Evolutionary conservation across 1,140 invertebrate genomes (phyloP), one percentile per base, ranked within the genome.

Genomic region (Helicoverpa zea): DNA sequence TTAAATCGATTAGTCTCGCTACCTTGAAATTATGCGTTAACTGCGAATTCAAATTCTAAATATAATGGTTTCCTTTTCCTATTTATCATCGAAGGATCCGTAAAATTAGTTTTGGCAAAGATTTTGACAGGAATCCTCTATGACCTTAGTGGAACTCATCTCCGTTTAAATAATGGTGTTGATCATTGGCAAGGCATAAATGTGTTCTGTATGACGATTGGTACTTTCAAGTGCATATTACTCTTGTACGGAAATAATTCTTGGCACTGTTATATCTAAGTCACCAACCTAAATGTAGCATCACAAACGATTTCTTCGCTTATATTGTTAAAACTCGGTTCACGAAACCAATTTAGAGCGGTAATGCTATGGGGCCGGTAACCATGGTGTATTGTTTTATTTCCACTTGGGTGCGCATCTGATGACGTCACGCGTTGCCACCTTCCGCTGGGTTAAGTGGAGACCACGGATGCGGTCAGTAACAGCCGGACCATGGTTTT

Each of bases 361-460:
- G 75, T 83, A 66, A 83, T 61, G 70, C 81, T 66, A 86, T 83
- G 87, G 86, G 84, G 87, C 82, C 84, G 64, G 75, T 76, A 76
- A 78, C 56, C 77, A 81, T 82, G 79, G 77, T 16, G 56, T 89
- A 91, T 91, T 94, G 89, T 92, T 90, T 88, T 80, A 85, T 89
- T 93, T 92, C 90, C 90, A 91, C 83, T 84, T 86, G 86, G 90
- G 82, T 86, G 87, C 79, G 84, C 83, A 88, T 89, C 87, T 86
- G 88, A 91, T 92, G 88, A 92, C 88, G 89, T 89, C 91, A 94
- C 87, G 91, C 89, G 74, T 81, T 87, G 85, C 84, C 89, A 88
- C 87, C 84, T 84, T 76, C 82, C 73, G 64, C 80, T 81, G 80
- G 78, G 73, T 77, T 85, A 87, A 87, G 85, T 88, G 82, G 66